Base-by-base conservation (phyloP, 2,888 invertebrate genomes). In the Colletes collaris region DNA sequence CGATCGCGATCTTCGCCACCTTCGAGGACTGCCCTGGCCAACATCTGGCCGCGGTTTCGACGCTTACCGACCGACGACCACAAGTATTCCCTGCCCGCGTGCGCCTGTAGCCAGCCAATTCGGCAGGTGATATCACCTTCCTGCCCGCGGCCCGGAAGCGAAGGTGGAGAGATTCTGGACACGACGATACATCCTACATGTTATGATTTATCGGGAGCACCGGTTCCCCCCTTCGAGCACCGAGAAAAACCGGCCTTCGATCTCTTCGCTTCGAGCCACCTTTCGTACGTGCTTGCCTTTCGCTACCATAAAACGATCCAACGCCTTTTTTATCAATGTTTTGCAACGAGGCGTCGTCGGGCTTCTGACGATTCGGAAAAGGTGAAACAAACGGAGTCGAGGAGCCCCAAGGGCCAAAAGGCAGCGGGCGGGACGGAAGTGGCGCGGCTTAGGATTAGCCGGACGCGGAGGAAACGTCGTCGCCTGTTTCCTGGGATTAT, bases 11-110 rank as follows among this genome's bases (percentile, higher is more conserved):
- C 81, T 86, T 59, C 83, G 73, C 67, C 86, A 83, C 83, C 68
- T 70, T 78, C 86, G 59, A 49, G 60, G 40, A 46, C 46, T 11
- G 52, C 44, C 27, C 53, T 27, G 11, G 46, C 44, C 16, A 86
- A 91, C 92, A 92, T 92, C 92, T 92, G 92, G 92, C 87, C 89
- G 91, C 86, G 92, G 92, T 91, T 92, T 91, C 87, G 86, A 84
- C 89, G 87, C 89, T 92, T 92, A 91, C 86, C 89, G 87, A 87
- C 84, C 87, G 86, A 86, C 88, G 85, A 89, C 88, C 89, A 82
- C 87, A 88, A 84, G 81, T 82, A 84, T 86, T 72, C 69, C 53
- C 76, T 77, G 76, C 67, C 50, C 50, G 69, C 86, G 81, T 81
- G 78, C 74, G 77, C 69, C 83, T 73, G 74, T 78, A 64, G 78